These are phyloP conservation scores for Psettodes erumei DNA, from an alignment of 2,113 vertebrate genomes.

Conservation along the genomic window DNA sequence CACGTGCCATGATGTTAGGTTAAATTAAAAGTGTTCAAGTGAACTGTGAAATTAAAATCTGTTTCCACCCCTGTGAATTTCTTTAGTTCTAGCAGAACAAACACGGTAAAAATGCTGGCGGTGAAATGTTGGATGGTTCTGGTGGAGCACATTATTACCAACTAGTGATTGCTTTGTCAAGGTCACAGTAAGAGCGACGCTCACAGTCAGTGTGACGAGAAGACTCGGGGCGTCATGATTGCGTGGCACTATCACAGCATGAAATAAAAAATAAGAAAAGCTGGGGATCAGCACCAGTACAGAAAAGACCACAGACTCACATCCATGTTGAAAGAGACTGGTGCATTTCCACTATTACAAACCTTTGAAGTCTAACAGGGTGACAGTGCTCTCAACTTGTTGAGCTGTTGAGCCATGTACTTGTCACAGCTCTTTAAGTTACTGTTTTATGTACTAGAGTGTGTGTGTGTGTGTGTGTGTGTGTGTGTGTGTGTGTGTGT, in stretches of 20 bases:
- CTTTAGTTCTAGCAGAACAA: background rate
- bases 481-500: background rate
- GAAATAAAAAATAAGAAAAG: background rate
- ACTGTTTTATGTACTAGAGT: slow-evolving; percentile 23
- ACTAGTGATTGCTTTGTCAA: background rate
- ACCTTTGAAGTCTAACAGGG: background rate
- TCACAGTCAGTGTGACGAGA: background rate
- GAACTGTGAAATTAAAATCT: slow-evolving; percentile 5
- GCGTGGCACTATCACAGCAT: background rate
- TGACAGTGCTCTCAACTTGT: background rate
- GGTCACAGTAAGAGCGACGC: background rate
- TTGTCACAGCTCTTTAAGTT: background rate
- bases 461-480: background rate
- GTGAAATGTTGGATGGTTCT: background rate
- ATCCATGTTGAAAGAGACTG: no score
- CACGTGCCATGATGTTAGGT: background rate
- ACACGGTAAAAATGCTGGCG: background rate
- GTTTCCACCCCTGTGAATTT: background rate
- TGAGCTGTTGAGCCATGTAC: slow-evolving; percentile 3
- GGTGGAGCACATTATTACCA: background rate
- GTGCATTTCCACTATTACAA: background rate
- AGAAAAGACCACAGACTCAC: no score
- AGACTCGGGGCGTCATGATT: background rate
- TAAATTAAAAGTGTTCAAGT: background rate
- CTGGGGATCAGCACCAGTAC: background rate